These are phyloP conservation scores for Pterocles burchelli DNA, from an alignment of 2,113 vertebrate species.

Conservation along the genomic window DNA sequence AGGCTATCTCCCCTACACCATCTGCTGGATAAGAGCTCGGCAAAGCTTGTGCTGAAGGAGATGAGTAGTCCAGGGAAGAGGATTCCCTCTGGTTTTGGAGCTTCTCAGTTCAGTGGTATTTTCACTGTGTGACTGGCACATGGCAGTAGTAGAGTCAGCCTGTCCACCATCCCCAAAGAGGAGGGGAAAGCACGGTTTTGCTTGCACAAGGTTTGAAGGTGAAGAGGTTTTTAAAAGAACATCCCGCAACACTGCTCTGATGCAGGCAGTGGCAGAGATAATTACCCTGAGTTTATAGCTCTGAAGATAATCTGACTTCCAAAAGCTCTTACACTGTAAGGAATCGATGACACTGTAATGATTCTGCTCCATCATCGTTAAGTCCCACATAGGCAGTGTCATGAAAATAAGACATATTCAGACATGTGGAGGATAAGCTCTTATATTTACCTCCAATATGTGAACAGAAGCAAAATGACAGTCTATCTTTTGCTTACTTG, in stretches of 20 bases:
- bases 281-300: neutral
- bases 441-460: neutral
- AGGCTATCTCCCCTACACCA: slow-evolving; percentile 35
- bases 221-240: neutral
- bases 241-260: neutral
- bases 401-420: slow-evolving; percentile 45
- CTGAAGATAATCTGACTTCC: slow-evolving; percentile 17
- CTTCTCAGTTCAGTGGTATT: neutral
- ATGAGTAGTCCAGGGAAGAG: neutral
- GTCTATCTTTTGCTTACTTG: neutral
- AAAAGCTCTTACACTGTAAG: neutral
- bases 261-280: slow-evolving; percentile 4
- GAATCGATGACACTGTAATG: neutral
- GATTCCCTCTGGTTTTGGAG: neutral
- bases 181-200: neutral
- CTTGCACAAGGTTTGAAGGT: neutral
- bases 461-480: rapidly evolving
- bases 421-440: neutral
- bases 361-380: slow-evolving; percentile 28
- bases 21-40: slow-evolving; percentile 43
- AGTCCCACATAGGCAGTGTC: neutral
- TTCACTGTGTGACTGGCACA: neutral
- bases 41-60: slow-evolving; percentile 21
- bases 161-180: neutral
- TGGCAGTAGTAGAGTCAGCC: neutral